Conservation (phyloP, 2,797 vertebrate species). For the Sarcoramphus papa region DNA sequence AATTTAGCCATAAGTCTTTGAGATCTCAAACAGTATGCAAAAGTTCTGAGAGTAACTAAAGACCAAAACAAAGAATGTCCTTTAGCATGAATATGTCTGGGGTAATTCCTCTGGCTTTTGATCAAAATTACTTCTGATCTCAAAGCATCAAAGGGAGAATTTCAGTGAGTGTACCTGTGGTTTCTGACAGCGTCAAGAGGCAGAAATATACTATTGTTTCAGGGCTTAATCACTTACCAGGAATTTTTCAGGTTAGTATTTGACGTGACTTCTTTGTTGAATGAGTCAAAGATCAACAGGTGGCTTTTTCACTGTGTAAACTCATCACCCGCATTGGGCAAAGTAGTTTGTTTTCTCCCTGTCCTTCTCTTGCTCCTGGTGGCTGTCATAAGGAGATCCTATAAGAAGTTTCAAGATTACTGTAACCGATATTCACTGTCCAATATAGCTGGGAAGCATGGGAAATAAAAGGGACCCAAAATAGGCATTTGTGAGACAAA, state of each 20-base stretch:
- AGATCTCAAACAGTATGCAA: not conserved
- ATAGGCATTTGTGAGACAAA: not conserved
- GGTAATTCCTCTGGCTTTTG: not conserved
- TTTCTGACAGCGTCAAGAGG: not conserved
- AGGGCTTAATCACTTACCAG: slow-evolving; percentile 55
- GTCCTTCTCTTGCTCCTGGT: not conserved
- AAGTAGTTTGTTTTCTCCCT: not conserved
- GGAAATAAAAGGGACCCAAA: not conserved
- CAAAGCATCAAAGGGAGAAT: slow-evolving; percentile 23
- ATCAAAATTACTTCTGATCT: not conserved
- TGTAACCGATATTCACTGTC: not conserved
- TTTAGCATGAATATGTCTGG: not conserved
- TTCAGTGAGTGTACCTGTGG: not conserved
- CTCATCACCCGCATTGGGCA: not conserved
- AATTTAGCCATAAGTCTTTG: not conserved
- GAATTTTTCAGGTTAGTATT: slow-evolving; percentile 26
- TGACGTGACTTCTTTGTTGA: slow-evolving; percentile 9
- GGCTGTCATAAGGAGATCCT: not conserved
- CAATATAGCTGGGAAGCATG: not conserved
- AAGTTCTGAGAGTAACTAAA: not conserved
- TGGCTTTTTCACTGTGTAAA: not conserved
- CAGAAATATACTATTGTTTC: not conserved
- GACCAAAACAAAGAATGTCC: not conserved
- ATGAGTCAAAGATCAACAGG: slow-evolving; percentile 25
- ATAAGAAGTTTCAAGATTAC: not conserved